Base-by-base conservation (phyloP, 2,797 vertebrate genomes). In the Stomatorhinus walkeri region DNA sequence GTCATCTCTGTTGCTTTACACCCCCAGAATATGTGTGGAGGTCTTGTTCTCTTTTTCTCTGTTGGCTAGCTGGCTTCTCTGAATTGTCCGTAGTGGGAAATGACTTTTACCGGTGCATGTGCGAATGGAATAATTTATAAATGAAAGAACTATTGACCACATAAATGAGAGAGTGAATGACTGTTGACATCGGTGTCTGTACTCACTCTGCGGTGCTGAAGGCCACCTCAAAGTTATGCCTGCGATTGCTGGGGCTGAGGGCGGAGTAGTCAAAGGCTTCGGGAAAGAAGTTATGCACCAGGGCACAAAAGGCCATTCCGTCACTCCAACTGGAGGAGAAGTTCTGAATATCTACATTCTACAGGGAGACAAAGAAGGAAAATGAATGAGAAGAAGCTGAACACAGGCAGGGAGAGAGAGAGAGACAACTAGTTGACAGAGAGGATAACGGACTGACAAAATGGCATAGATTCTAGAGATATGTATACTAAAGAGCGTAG, bases 271-370 rank as follows among this genome's bases (percentile, higher is more conserved):
- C 98, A 68, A 99, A 99, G 0, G 98, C 96, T 0, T 99, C 97
- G 0, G 98, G 98, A 91, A 99, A 99, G 94, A 99, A 99, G 92
- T 98, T 97, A 94, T 99, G 98, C 84, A 99, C 98, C 90, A 99
- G 95, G 81, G 98, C 98, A 43, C 98, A 99, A 92, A 99, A 99
- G 1, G 98, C 98, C 98, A 99, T 98, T 64, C 98, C 98, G 0
- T 99, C 96, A 2, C 98, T 99, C 98, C 98, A 99, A 90, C 98
- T 99, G 89, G 98, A 99, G 2, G 98, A 99, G 92, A 99, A 99
- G 93, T 99, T 99, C 96, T 99, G 98, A 93, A 99, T 99, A 88
- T 98, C 95, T 93, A 99, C 98, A 0, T 99, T 96, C 98, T 99
- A 90, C 0, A 2, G 52, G 88, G 90, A 12, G 49, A 90, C 87